Evolutionary conservation across 2,888 invertebrate species (phyloP).

Genomic region (Nesidiocoris tenuis): DNA sequence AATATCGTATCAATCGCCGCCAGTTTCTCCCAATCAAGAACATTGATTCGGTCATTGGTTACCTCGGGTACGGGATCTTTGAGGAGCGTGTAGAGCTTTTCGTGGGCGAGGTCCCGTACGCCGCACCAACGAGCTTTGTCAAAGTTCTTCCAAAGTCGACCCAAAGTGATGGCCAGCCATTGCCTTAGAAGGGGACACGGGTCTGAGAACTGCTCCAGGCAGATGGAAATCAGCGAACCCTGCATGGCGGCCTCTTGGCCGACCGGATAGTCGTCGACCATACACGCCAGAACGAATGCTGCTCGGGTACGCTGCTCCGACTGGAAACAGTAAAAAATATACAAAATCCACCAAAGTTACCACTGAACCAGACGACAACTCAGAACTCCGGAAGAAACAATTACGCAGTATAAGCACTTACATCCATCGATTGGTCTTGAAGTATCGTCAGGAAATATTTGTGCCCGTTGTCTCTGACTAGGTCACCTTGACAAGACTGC

Average conservation of each 20-base stretch:
- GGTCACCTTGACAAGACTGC: constrained; percentile 89
- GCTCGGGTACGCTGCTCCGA: constrained; percentile 87
- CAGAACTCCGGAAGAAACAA: no score
- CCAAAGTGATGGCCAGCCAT: constrained; percentile 92
- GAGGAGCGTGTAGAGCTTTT: constrained; percentile 81
- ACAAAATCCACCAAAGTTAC: no score
- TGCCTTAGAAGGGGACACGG: constrained; percentile 67
- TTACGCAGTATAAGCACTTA: no score
- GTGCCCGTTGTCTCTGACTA: constrained; percentile 90
- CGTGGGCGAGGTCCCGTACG: constrained; percentile 93
- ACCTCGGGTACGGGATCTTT: constrained; percentile 85
- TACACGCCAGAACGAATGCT: constrained; percentile 90
- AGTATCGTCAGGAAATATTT: constrained; percentile 92
- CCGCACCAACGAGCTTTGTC: constrained; percentile 92
- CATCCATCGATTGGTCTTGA: constrained; percentile 80
- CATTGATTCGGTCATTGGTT: no score
- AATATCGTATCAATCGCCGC: no score
- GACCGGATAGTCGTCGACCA: constrained; percentile 82
- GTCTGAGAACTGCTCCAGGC: constrained; percentile 83
- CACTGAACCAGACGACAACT: no score
- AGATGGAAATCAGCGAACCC: constrained; percentile 85
- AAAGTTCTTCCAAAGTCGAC: constrained; percentile 84
- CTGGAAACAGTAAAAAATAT: constrained; percentile 56
- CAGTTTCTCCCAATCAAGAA: no score
- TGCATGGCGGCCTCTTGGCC: constrained; percentile 90